These are phyloP conservation scores for Chymomyza amoena DNA, from an alignment of 2,888 invertebrate genomes.

Conservation along the genomic window DNA sequence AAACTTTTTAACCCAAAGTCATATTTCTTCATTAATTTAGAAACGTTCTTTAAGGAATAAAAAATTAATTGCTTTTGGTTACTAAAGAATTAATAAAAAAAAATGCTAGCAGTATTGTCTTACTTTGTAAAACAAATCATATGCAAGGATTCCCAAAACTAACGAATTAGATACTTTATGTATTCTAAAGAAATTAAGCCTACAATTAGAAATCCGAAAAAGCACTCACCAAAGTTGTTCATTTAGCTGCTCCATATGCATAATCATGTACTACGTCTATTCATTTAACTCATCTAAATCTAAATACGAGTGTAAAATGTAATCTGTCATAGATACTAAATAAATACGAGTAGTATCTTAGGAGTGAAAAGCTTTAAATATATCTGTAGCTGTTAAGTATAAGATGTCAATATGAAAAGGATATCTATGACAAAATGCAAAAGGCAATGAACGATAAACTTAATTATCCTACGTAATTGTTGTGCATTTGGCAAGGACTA, in stretches of 20 bases:
- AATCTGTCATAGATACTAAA: conserved; percentile 50
- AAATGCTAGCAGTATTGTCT: too few relatives aligned
- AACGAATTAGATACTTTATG: too few relatives aligned
- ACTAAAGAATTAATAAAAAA: too few relatives aligned
- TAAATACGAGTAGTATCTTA: conserved; percentile 23
- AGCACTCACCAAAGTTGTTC: conserved; percentile 54
- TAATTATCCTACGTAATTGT: conserved; percentile 76
- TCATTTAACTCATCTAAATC: neutral
- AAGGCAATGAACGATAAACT: conserved; percentile 75
- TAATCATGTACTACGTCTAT: conserved; percentile 37
- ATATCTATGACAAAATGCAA: conserved; percentile 26
- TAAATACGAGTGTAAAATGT: conserved; percentile 16
- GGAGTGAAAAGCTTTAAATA: neutral
- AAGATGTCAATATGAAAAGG: neutral
- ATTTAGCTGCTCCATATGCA: conserved; percentile 47
- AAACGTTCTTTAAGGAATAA: too few relatives aligned
- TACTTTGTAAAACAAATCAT: too few relatives aligned
- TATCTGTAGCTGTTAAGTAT: neutral
- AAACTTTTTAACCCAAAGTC: too few relatives aligned
- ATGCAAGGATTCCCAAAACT: too few relatives aligned
- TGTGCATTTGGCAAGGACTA: conserved; percentile 19
- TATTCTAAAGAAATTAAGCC: too few relatives aligned
- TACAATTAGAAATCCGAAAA: conserved; percentile 52
- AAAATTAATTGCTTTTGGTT: too few relatives aligned
- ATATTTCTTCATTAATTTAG: too few relatives aligned